phyloP scores from a whole-genome alignment of 2,797 vertebrate genomes.

The Esox lucius region DNA sequence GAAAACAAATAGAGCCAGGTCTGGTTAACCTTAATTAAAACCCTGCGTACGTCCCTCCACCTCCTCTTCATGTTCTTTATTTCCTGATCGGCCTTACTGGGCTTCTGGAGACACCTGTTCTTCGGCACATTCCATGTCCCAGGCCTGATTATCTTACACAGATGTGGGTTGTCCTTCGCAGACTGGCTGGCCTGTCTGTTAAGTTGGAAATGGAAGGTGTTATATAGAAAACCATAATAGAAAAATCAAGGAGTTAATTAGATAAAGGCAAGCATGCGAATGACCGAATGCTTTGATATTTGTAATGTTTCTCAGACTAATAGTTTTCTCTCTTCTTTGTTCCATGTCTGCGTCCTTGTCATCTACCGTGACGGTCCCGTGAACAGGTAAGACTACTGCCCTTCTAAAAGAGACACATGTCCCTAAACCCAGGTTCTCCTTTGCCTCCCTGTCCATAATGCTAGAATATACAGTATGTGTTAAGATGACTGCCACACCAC shows the following conservation, averaged over 20 bases:
- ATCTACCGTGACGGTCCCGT: neutral
- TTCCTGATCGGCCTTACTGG: conserved; percentile 41
- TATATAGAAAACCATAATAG: too few species aligned
- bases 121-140: conserved; percentile 28
- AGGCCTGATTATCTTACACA: conserved; percentile 51
- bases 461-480: conserved; percentile 17
- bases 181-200: neutral
- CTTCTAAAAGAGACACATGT: neutral
- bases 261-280: too few species aligned
- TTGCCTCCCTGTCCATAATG: conserved; percentile 35
- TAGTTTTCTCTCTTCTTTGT: conserved; percentile 1
- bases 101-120: conserved; percentile 71
- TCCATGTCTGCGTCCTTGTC: conserved; percentile 1
- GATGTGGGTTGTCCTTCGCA: neutral
- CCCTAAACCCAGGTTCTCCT: conserved; percentile 7
- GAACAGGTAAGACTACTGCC: conserved; percentile 4
- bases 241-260: too few species aligned
- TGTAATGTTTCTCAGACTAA: conserved; percentile 29
- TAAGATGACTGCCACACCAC: conserved; percentile 19
- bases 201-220: too few species aligned
- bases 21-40: conserved; percentile 73
- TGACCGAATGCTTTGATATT: neutral
- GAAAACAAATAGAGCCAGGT: conserved; percentile 76
- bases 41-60: conserved; percentile 24
- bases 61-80: conserved; percentile 53